Conservation (phyloP, 2,113 vertebrate genomes). For the Phoenicopterus ruber region DNA sequence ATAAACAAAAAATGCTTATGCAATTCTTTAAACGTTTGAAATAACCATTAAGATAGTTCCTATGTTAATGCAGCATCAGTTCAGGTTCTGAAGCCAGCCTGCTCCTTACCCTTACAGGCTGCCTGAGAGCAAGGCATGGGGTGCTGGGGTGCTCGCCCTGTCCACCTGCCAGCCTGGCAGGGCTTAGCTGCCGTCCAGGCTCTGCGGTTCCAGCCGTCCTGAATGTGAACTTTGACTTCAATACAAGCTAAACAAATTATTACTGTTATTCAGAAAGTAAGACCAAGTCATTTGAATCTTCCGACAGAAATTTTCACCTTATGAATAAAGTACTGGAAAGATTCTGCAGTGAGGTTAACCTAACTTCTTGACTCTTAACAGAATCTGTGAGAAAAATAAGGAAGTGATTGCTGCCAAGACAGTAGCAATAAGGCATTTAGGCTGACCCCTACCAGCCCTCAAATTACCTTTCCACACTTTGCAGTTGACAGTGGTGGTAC, state of each 20-base stretch:
- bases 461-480: background rate
- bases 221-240: background rate
- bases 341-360: background rate
- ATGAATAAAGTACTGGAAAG: background rate
- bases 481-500: background rate
- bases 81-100: background rate
- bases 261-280: background rate
- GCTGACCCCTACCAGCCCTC: background rate
- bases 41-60: background rate
- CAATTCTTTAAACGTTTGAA: background rate
- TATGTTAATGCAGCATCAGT: background rate
- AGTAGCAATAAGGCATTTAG: background rate
- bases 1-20: background rate
- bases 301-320: background rate
- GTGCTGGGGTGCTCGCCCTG: no score
- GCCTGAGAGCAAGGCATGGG: background rate
- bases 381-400: background rate
- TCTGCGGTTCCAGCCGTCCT: background rate
- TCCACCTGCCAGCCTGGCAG: background rate
- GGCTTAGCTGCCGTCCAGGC: no score
- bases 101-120: fast-evolving
- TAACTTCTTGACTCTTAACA: background rate
- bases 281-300: background rate
- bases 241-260: background rate
- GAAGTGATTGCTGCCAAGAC: background rate